Evolutionary conservation across 2,888 invertebrate species (phyloP).

Genomic region (Melieria crassipennis): DNA sequence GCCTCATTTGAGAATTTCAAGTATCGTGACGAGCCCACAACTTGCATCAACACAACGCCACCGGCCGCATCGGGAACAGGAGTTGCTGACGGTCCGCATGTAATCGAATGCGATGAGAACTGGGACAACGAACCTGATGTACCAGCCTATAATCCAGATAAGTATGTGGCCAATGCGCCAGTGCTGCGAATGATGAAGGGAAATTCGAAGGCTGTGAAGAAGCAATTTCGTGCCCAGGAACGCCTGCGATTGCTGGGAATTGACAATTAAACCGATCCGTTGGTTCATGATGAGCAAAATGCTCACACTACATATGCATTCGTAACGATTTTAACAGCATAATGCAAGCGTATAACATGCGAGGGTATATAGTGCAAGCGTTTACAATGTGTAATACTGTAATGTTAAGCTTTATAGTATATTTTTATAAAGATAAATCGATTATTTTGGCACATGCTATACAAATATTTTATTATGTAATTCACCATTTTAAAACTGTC

Average conservation of each 20-base stretch:
- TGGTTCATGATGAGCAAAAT: too few relatives aligned
- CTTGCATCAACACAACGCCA: background rate
- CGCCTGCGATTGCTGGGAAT: slow-evolving; percentile 41
- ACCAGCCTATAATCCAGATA: slow-evolving; percentile 46
- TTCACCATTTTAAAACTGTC: too few relatives aligned
- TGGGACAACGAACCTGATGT: slow-evolving; percentile 47
- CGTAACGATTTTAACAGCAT: too few relatives aligned
- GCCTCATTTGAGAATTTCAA: slow-evolving; percentile 42
- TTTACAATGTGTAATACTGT: too few relatives aligned
- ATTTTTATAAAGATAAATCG: too few relatives aligned
- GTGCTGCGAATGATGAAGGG: slow-evolving; percentile 47
- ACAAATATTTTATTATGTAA: too few relatives aligned
- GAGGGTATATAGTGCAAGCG: too few relatives aligned
- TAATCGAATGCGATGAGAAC: slow-evolving; percentile 40
- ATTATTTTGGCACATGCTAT: too few relatives aligned
- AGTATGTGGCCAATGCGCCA: slow-evolving; percentile 41
- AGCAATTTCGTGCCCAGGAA: slow-evolving; percentile 45
- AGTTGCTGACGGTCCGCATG: slow-evolving; percentile 32
- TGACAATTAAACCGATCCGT: background rate
- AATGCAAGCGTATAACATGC: too few relatives aligned
- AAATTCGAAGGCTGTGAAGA: slow-evolving; percentile 43
- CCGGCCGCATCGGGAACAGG: slow-evolving; percentile 25
- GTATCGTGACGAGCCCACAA: slow-evolving; percentile 22
- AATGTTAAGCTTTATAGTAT: too few relatives aligned
- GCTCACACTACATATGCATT: too few relatives aligned